Evolutionary conservation across 2,113 vertebrate genomes (phyloP).

Genomic region (Microtus richardsoni): DNA sequence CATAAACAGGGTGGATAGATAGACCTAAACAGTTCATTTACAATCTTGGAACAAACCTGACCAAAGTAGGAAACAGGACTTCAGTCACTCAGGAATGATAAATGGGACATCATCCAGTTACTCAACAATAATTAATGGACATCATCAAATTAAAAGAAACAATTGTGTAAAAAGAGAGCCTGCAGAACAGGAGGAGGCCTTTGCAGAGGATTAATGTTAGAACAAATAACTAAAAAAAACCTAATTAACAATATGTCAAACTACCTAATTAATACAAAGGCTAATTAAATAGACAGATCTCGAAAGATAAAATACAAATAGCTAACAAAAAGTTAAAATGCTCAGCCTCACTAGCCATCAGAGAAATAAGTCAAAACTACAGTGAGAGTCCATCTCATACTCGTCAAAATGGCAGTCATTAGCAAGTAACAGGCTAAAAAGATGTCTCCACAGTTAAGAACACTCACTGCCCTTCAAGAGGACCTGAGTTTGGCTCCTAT

Average conservation of each 20-base stretch:
- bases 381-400: not conserved
- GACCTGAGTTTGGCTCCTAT: too few species aligned
- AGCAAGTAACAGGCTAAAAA: not conserved
- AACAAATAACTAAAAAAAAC: not conserved
- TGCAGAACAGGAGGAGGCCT: not conserved
- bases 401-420: not conserved
- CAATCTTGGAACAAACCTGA: not conserved
- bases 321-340: not conserved
- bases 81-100: not conserved
- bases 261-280: not conserved
- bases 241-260: not conserved
- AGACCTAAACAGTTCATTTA: not conserved
- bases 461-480: too few species aligned
- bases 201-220: not conserved
- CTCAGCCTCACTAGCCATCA: not conserved
- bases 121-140: not conserved
- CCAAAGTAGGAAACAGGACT: not conserved
- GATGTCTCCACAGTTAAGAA: not conserved
- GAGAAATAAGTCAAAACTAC: not conserved
- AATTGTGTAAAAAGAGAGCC: not conserved
- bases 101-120: not conserved
- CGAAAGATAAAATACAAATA: not conserved
- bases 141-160: not conserved
- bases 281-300: not conserved
- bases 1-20: not conserved